These are phyloP conservation scores for Orius insidiosus DNA, from an alignment of 1,140 invertebrate genomes.

Conservation along the genomic window DNA sequence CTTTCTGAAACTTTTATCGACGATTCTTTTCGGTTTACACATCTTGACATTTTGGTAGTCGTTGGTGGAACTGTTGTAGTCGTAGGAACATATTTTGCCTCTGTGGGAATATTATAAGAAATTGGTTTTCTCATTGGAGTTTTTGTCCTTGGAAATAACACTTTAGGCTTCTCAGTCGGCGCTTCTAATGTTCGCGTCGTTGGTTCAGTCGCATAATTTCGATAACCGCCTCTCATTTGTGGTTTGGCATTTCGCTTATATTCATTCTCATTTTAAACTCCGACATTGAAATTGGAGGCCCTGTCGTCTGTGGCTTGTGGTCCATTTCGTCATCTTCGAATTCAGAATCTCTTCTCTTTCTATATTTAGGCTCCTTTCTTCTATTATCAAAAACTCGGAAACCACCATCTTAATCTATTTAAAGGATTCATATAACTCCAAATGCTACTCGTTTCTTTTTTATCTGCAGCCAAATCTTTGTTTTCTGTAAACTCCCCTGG, in stretches of 20 bases:
- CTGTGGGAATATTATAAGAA: background rate
- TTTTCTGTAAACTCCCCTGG: constrained; percentile 3
- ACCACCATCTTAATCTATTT: constrained; percentile 5
- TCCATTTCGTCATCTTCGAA: background rate
- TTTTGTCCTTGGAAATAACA: constrained; percentile 12
- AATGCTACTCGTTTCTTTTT: constrained; percentile 3
- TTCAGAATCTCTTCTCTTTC: background rate
- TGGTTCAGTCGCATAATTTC: background rate
- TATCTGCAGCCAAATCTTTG: constrained; percentile 1
- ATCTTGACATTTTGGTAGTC: constrained; percentile 16
- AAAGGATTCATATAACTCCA: constrained; percentile 10
- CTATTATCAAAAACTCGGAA: constrained; percentile 4
- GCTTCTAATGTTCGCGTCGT: background rate
- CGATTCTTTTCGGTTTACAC: constrained; percentile 17
- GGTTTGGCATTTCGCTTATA: too few relatives aligned
- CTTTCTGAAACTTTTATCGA: constrained; percentile 12
- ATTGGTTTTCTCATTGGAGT: constrained; percentile 11
- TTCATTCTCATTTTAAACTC: too few relatives aligned
- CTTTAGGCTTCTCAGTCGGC: constrained; percentile 9
- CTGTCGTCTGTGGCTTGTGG: constrained; percentile 5
- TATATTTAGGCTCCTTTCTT: constrained; percentile 12
- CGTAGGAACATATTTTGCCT: background rate
- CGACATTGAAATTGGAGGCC: background rate
- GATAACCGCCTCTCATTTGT: background rate
- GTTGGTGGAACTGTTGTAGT: background rate